phyloP scores from a whole-genome alignment of 2,888 invertebrate genomes.

The Scaptomyza polygonia region DNA sequence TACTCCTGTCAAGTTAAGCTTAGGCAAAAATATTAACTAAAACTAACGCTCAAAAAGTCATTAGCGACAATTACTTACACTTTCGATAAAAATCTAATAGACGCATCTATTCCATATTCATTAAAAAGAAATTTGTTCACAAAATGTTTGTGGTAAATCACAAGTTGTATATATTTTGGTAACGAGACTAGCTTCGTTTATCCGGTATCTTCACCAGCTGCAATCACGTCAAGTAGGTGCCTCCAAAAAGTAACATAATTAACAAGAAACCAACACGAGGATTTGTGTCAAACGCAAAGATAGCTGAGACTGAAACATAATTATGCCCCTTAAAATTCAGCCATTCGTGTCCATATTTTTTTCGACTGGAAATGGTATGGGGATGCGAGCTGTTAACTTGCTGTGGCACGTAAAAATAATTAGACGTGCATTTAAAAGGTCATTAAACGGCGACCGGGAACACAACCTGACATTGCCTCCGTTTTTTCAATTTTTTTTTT shows the following conservation, averaged over 20 bases:
- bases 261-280: constrained; percentile 68
- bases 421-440: constrained; percentile 79
- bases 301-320: constrained; percentile 10
- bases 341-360: constrained; percentile 44
- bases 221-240: constrained; percentile 41
- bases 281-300: constrained; percentile 51
- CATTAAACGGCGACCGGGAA: constrained; percentile 60
- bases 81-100: too few species aligned
- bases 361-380: not conserved
- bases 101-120: constrained; percentile 28
- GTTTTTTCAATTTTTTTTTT: not conserved
- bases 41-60: constrained; percentile 9
- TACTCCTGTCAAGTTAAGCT: constrained; percentile 4
- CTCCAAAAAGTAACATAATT: constrained; percentile 67
- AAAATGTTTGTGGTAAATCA: constrained; percentile 26
- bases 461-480: constrained; percentile 24
- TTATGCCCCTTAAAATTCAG: constrained; percentile 60
- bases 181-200: constrained; percentile 25
- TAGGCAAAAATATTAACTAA: not conserved
- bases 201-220: constrained; percentile 21
- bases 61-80: constrained; percentile 17
- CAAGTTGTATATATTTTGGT: constrained; percentile 14
- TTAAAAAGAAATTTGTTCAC: constrained; percentile 8
- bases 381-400: constrained; percentile 44
- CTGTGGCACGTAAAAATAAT: constrained; percentile 72